Conservation (phyloP, 64 coral and sea anemone genomes). For the Pocillopora damicornis region DNA sequence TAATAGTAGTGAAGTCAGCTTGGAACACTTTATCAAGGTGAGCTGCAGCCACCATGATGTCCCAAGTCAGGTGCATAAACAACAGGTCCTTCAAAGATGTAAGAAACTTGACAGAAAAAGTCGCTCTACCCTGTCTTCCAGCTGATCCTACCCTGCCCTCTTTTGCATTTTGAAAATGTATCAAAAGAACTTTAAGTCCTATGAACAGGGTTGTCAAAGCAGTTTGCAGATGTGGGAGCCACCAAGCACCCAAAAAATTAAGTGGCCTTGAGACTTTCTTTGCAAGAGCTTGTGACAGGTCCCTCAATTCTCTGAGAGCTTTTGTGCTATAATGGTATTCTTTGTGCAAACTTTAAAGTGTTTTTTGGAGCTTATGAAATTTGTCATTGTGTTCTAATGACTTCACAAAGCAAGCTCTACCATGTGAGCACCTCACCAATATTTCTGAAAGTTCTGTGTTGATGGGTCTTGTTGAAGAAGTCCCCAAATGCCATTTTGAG, state of each 20-base stretch:
- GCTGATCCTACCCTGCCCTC: conserved; percentile 10
- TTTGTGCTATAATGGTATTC: conserved; percentile 53
- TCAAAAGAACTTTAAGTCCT: conserved; percentile 1
- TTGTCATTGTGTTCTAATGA: conserved; percentile 10
- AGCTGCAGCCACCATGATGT: conserved; percentile 11
- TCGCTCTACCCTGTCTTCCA: conserved; percentile 8
- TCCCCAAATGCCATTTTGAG: conserved; percentile 32
- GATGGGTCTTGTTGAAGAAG: conserved; percentile 27
- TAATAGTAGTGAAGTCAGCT: conserved; percentile 32
- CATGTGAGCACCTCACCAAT: conserved; percentile 53
- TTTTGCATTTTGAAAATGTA: background rate
- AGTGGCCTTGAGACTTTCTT: conserved; percentile 31
- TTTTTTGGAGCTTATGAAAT: conserved; percentile 25
- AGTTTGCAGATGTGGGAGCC: conserved; percentile 45
- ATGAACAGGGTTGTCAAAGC: conserved; percentile 25
- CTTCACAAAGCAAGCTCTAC: conserved; percentile 55
- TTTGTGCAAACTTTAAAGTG: conserved; percentile 45
- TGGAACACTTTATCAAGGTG: conserved; percentile 15
- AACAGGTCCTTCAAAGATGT: conserved; percentile 16
- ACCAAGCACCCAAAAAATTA: conserved; percentile 47
- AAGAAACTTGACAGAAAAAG: conserved; percentile 17
- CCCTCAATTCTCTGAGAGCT: conserved; percentile 44
- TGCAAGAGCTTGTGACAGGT: conserved; percentile 29
- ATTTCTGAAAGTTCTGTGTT: conserved; percentile 6
- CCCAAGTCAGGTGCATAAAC: conserved; percentile 13